These are phyloP conservation scores for Drosophila bunnanda DNA, from an alignment of 2,888 invertebrate genomes.

Conservation along the genomic window DNA sequence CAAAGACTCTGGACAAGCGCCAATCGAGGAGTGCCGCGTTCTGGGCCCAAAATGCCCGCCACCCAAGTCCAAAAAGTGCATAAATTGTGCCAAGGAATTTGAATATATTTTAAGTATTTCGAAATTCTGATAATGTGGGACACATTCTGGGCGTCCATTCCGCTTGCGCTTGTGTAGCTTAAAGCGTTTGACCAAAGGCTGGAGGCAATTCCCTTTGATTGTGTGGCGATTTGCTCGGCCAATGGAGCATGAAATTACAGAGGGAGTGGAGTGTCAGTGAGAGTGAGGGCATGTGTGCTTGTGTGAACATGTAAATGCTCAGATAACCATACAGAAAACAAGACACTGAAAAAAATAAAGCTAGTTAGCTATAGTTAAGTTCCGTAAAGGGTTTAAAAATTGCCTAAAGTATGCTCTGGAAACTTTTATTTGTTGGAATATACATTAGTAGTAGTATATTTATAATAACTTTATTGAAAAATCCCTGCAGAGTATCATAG, in stretches of 20 bases:
- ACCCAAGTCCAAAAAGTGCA: constrained; percentile 49
- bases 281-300: background rate
- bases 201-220: constrained; percentile 57
- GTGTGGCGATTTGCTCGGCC: constrained; percentile 68
- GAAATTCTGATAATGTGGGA: constrained; percentile 27
- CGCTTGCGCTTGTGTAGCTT: constrained; percentile 62
- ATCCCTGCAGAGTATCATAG: too few relatives aligned
- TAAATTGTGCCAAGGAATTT: constrained; percentile 44
- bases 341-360: constrained; percentile 11
- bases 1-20: constrained; percentile 54
- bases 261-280: constrained; percentile 8
- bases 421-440: too few relatives aligned
- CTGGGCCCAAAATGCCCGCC: constrained; percentile 36
- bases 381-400: too few relatives aligned
- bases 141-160: constrained; percentile 54
- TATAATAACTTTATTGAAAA: too few relatives aligned
- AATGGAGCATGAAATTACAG: constrained; percentile 74
- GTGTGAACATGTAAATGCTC: constrained; percentile 64
- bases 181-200: constrained; percentile 44
- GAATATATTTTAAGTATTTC: constrained; percentile 14
- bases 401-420: background rate
- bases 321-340: constrained; percentile 48
- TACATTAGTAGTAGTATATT: too few relatives aligned
- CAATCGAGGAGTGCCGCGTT: constrained; percentile 66
- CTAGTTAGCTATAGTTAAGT: too few relatives aligned